Base-by-base conservation (phyloP, 2,113 vertebrate species). In the Urocolius indicus region DNA sequence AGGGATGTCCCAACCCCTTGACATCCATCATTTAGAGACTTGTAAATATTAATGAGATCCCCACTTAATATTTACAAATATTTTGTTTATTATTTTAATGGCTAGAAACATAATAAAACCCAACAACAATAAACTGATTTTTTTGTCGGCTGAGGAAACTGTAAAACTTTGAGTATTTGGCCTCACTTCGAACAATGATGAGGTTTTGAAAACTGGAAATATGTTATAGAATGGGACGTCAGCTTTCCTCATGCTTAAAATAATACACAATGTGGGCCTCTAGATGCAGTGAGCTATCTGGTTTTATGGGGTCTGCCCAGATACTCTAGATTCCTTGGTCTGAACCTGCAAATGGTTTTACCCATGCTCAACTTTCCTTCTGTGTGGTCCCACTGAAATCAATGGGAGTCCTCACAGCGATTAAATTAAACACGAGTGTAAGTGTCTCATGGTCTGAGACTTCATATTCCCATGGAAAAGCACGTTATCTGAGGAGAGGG, bases 341-440 rank as follows among this genome's bases (percentile, higher is more conserved):
- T 89, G 81, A 94, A 75, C 87, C 65, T 81, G 38, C 13, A 80
- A 87, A 46, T 38, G 18, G 43, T 91, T 95, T 88, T 88, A 90
- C 67, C 81, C 84, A 59, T 82, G 84, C 81, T 91, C 69, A 80
- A 34, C 51, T 89, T 94, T 94, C 59, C 29, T 76, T 34, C 62
- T 87, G 89, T 87, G 94, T 96, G 92, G 94, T 94, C 90, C 75
- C 51, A 66, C 49, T 85, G 72, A 95, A 91, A 87, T 87, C 67
- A 82, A 46, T 61, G 84, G 20, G 18, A 90, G 9, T 91, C 43
- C 55, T 90, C 71, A 41, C 23, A 79, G 61, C 15, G 59, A 41
- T 76, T 82, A 79, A 91, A 79, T 20, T 34, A 90, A 83, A 89
- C 51, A 77, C 15, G 29, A 57, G 38, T 65, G 16, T 22, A 23